Evolutionary conservation across 2,888 invertebrate genomes (phyloP), one percentile per base, ranked within the genome.

Genomic region (Tuberolachnus salignus): DNA sequence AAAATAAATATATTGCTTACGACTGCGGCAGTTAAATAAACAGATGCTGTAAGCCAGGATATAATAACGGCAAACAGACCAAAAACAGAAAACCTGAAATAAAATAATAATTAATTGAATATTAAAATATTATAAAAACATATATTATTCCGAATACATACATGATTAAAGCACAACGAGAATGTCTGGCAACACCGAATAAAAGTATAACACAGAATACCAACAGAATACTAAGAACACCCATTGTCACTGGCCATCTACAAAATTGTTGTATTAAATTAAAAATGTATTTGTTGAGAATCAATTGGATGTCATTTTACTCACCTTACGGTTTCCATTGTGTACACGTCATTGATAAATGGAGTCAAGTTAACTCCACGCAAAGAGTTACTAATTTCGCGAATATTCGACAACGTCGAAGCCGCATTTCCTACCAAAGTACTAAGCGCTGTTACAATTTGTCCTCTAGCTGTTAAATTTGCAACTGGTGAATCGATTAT

Each of bases 241-340:
- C 92, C 90, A 96, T 94, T 81, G 95, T 96, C 82, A 92, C 90
- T 59, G 94, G 94, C 95, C 95, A 96, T 84, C 94, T 83, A 81
- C 16, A 67, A 71, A 78, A 46, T 21, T 53, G 63, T 42, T 14
- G 3, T 26, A 66, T 51, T 46, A 1, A 42, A 49, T 66, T 42
- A 80, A 53, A 11, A 61, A 64, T 34, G 61, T 3, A 73, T 64
- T 55, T 49, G 44, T 44, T 61, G 44, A 34, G 34, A 19, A 42
- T 44, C 11, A 74, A 49, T 46, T n/a, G 49, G 1, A 10, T 44
- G n/a, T n/a, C n/a, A n/a, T 23, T 46, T 69, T 51, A 34, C 13
- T 21, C 61, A 83, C 85, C 86, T 83, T 75, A 86, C 84, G 34
- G 84, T 83, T 83, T 86, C 86, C 13, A 84, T 84, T 71, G 83